phyloP scores from a whole-genome alignment of 2,113 vertebrate species.

The Andinoacara biseriatus region DNA sequence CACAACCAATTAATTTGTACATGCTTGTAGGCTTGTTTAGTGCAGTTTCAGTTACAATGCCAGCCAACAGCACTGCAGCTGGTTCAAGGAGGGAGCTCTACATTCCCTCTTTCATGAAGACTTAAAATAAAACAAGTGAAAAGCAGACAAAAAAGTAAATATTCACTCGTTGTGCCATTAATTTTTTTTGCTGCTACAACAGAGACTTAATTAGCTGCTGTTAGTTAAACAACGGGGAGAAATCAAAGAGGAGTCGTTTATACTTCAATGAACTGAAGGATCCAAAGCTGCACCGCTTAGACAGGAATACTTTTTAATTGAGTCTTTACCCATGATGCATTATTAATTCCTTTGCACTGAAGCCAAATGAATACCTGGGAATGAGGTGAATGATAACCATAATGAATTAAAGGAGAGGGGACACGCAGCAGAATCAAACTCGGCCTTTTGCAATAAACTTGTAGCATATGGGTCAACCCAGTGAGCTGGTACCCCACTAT shows the following conservation, averaged over 20 bases:
- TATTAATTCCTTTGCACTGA: not conserved
- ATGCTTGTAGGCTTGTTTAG: conserved; percentile 27
- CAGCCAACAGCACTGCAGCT: conserved; percentile 15
- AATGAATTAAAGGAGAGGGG: not conserved
- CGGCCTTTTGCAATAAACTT: not conserved
- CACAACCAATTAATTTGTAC: conserved; percentile 19
- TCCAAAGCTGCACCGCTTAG: not conserved
- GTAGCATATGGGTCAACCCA: not conserved
- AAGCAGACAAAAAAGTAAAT: not conserved
- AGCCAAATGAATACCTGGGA: not conserved
- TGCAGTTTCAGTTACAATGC: conserved; percentile 24
- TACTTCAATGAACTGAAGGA: not conserved
- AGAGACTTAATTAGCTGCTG: conserved; percentile 8
- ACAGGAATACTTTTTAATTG: not conserved
- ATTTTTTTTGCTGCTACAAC: not conserved
- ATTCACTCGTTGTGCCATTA: not conserved
- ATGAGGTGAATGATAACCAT: conserved; percentile 2
- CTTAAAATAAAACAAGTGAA: not conserved
- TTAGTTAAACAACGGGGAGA: not conserved
- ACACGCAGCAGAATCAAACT: not conserved
- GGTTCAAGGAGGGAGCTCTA: not conserved
- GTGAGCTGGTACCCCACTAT: not conserved
- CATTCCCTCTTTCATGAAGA: not conserved
- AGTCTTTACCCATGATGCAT: not conserved
- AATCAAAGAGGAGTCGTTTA: not conserved